These are phyloP conservation scores for Telmatochromis sp. DNA, from an alignment of 2,113 vertebrate species.

Conservation along the genomic window DNA sequence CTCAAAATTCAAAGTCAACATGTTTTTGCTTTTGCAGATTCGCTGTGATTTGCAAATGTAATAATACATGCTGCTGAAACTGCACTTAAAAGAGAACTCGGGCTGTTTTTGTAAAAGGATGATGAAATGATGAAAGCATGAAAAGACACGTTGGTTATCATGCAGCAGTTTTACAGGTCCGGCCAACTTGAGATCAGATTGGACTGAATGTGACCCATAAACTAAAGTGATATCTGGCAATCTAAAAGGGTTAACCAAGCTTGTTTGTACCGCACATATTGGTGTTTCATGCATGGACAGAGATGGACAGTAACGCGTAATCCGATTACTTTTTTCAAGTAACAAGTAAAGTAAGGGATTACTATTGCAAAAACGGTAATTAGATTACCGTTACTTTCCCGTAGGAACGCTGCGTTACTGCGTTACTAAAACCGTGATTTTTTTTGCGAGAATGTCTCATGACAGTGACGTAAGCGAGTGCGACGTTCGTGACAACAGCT, in stretches of 20 bases:
- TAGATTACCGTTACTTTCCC: no score
- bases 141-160: not conserved
- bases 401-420: rapidly evolving
- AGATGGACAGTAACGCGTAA: no score
- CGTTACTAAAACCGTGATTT: rapidly evolving
- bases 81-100: not conserved
- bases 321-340: no score
- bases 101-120: not conserved
- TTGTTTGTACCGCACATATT: not conserved
- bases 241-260: not conserved
- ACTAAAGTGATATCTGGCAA: not conserved
- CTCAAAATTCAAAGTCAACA: not conserved
- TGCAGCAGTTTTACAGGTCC: not conserved
- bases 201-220: not conserved
- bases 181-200: not conserved
- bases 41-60: not conserved
- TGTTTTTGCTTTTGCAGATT: not conserved
- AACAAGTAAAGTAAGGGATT: no score
- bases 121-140: not conserved
- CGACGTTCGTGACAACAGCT: rapidly evolving
- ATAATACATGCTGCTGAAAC: rapidly evolving
- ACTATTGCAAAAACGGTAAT: no score
- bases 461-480: no score
- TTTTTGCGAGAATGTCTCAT: no score
- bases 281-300: not conserved